phyloP scores from a whole-genome alignment of 2,888 invertebrate genomes.

The Nomada lathburiana region DNA sequence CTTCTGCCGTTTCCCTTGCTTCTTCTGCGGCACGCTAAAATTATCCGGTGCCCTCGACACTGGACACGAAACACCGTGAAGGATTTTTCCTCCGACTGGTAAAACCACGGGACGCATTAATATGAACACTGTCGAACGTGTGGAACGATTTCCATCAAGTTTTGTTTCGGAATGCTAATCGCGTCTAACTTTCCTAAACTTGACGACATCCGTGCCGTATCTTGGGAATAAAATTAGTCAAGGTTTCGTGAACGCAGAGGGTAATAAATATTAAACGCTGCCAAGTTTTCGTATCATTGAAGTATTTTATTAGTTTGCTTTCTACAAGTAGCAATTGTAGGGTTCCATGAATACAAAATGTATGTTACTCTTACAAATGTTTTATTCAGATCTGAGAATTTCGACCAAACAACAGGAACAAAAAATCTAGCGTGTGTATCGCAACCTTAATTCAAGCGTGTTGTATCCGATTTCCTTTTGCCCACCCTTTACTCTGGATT shows the following conservation, averaged over 20 bases:
- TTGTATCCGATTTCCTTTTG: slow-evolving; percentile 64
- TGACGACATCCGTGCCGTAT: neutral
- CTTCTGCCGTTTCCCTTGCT: slow-evolving; percentile 26
- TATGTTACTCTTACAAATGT: neutral
- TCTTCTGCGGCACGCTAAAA: slow-evolving; percentile 58
- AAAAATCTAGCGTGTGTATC: slow-evolving; percentile 29
- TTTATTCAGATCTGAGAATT: neutral
- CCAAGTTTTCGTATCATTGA: neutral
- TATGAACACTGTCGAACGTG: neutral
- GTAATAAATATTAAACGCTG: neutral
- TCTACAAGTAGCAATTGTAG: neutral
- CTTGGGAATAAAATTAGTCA: slow-evolving; percentile 8
- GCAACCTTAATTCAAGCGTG: slow-evolving; percentile 48
- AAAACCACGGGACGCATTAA: slow-evolving; percentile 7
- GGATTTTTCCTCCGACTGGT: slow-evolving; percentile 38
- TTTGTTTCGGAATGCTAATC: neutral
- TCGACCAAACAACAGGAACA: neutral
- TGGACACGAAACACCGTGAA: slow-evolving; percentile 27
- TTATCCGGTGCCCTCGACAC: slow-evolving; percentile 60
- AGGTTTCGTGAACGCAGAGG: neutral
- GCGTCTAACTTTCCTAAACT: neutral
- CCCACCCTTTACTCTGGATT: slow-evolving; percentile 54
- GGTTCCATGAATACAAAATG: neutral
- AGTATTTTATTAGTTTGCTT: slow-evolving; percentile 5
- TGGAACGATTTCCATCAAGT: slow-evolving; percentile 1